These are phyloP conservation scores for Apantesis nais DNA, from an alignment of 2,888 invertebrate species.

Conservation along the genomic window DNA sequence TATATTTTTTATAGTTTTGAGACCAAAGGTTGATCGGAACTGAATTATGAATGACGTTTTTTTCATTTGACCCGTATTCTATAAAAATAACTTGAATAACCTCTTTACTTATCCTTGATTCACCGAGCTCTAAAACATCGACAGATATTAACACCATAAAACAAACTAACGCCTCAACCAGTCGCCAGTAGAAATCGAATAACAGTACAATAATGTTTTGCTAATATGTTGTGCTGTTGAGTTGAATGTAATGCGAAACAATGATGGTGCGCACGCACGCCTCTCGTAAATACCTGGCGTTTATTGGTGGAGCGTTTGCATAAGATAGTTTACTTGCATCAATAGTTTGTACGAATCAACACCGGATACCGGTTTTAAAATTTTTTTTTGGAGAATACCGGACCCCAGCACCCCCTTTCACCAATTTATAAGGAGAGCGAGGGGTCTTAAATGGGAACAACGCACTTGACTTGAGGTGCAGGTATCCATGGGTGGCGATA, in stretches of 20 bases:
- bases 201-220: conserved; percentile 36
- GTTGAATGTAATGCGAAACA: conserved; percentile 58
- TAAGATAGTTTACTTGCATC: conserved; percentile 28
- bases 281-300: conserved; percentile 67
- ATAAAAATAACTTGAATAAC: too few relatives aligned
- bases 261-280: conserved; percentile 55
- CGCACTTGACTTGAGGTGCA: too few relatives aligned
- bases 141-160: conserved; percentile 12
- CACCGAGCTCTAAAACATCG: not conserved
- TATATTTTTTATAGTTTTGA: too few relatives aligned
- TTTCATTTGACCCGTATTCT: too few relatives aligned
- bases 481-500: too few relatives aligned
- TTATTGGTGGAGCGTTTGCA: conserved; percentile 54
- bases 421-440: too few relatives aligned
- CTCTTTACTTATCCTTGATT: not conserved
- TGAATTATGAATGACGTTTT: too few relatives aligned
- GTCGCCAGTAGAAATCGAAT: conserved; percentile 26
- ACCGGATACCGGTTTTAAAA: too few relatives aligned
- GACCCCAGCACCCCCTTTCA: too few relatives aligned
- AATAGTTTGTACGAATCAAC: not conserved
- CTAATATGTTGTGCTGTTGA: conserved; percentile 50
- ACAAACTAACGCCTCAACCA: not conserved
- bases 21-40: too few relatives aligned
- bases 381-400: too few relatives aligned
- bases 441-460: too few relatives aligned